Percentiles rank a stretch among this genome's conserved stretches.
Evolutionary conservation across 2,797 vertebrate species (phyloP).

Genomic region (Argyrosomus regius): DNA sequence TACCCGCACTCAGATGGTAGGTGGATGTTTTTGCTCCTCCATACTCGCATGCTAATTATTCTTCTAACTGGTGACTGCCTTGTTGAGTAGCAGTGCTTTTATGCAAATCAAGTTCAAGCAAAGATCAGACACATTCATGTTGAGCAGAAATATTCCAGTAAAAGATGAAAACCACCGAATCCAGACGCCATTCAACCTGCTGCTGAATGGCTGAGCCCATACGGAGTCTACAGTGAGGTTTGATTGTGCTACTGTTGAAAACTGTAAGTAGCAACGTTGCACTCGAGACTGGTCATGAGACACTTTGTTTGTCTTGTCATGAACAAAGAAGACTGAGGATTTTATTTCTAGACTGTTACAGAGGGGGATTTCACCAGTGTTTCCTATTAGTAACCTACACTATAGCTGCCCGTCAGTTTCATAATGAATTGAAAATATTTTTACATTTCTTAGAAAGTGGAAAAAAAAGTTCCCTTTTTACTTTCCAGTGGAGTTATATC

Average conservation of each 20-base stretch:
- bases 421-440: no score
- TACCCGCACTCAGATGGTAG: background rate
- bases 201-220: background rate
- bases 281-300: no score
- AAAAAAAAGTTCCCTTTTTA: no score
- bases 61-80: conserved; percentile 2
- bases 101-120: conserved; percentile 13
- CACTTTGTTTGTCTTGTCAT: no score
- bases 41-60: conserved; percentile 16
- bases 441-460: no score
- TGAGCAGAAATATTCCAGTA: background rate
- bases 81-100: conserved; percentile 2
- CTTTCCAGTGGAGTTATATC: no score
- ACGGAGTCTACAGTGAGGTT: background rate
- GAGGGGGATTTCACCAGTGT: no score
- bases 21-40: conserved; percentile 31
- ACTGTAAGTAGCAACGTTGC: no score
- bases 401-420: no score
- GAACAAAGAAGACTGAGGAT: no score
- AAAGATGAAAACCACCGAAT: background rate
- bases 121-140: conserved; percentile 4
- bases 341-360: no score
- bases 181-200: background rate
- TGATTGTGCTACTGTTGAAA: background rate
- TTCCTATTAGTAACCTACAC: no score